Evolutionary conservation across 2,888 invertebrate genomes (phyloP).

Genomic region (Cataglyphis rosenhaueri): DNA sequence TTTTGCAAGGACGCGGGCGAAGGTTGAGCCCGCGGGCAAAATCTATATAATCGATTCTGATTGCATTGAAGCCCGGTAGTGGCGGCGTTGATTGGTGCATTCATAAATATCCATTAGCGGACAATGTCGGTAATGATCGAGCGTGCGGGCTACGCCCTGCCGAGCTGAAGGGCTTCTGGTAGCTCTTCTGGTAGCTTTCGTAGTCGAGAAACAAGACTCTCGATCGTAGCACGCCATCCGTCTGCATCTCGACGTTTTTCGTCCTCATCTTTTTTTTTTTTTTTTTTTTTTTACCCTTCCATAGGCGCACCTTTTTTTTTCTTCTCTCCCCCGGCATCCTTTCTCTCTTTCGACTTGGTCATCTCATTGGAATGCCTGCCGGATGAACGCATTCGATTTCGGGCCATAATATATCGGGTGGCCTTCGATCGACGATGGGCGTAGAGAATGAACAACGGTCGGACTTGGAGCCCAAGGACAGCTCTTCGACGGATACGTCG

Average conservation of each 20-base stretch:
- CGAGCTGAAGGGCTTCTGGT: conserved; percentile 74
- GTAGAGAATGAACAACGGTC: conserved; percentile 64
- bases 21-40: conserved; percentile 70
- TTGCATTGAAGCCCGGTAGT: conserved; percentile 85
- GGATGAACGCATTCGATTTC: conserved; percentile 83
- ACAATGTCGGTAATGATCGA: conserved; percentile 85
- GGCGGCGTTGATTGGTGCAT: conserved; percentile 85
- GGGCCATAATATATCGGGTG: conserved; percentile 76
- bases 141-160: conserved; percentile 83
- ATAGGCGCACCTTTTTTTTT: conserved; percentile 43
- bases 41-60: conserved; percentile 85
- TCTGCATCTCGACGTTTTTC: conserved; percentile 71
- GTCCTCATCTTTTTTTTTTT: conserved; percentile 62
- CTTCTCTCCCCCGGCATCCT: conserved; percentile 49
- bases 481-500: conserved; percentile 57
- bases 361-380: conserved; percentile 80
- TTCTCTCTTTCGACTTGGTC: conserved; percentile 71
- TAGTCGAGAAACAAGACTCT: conserved; percentile 81
- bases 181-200: conserved; percentile 78
- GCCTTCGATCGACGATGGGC: conserved; percentile 78
- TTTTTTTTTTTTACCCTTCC: conserved; percentile 63
- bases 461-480: conserved; percentile 62
- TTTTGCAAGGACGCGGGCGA: conserved; percentile 71
- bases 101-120: conserved; percentile 85
- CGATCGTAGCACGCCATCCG: conserved; percentile 75